These are phyloP conservation scores for Selenia dentaria DNA, from an alignment of 2,888 invertebrate genomes.

Conservation along the genomic window DNA sequence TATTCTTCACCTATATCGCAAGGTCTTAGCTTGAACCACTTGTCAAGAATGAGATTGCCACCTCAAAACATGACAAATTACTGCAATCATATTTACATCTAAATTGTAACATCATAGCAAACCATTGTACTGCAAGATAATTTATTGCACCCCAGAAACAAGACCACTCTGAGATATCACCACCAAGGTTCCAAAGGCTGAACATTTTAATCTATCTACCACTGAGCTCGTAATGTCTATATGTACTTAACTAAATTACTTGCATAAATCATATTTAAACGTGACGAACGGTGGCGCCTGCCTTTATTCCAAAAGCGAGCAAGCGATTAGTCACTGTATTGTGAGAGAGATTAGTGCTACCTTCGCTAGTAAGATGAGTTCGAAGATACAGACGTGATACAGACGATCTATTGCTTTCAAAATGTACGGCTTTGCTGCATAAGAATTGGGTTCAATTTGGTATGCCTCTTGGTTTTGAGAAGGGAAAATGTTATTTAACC, in stretches of 20 bases:
- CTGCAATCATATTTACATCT: slow-evolving; percentile 1
- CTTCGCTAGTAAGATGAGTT: slow-evolving; percentile 29
- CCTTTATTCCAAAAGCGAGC: slow-evolving; percentile 36
- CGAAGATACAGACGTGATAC: slow-evolving; percentile 2
- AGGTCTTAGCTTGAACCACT: too few species aligned
- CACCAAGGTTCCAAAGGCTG: slow-evolving; percentile 54
- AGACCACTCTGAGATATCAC: slow-evolving; percentile 17
- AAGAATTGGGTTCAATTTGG: slow-evolving; percentile 19
- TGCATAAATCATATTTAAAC: slow-evolving; percentile 84
- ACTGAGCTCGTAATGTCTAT: slow-evolving; percentile 70
- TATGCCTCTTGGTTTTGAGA: neutral
- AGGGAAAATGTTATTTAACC: slow-evolving; percentile 46
- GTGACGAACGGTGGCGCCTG: slow-evolving; percentile 68
- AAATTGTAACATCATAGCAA: slow-evolving; percentile 15
- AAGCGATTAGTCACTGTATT: slow-evolving; percentile 50
- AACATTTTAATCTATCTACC: slow-evolving; percentile 78
- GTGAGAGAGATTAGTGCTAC: slow-evolving; percentile 37
- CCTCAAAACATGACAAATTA: too few species aligned
- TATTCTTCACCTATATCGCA: too few species aligned
- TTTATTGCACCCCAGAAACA: slow-evolving; percentile 21
- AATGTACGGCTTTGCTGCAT: neutral
- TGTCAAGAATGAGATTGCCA: too few species aligned
- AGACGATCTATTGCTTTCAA: neutral
- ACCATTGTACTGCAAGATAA: slow-evolving; percentile 26
- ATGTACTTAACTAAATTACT: slow-evolving; percentile 83